phyloP scores from a whole-genome alignment of 2,888 invertebrate genomes.

The Gasteruption jaculator region DNA sequence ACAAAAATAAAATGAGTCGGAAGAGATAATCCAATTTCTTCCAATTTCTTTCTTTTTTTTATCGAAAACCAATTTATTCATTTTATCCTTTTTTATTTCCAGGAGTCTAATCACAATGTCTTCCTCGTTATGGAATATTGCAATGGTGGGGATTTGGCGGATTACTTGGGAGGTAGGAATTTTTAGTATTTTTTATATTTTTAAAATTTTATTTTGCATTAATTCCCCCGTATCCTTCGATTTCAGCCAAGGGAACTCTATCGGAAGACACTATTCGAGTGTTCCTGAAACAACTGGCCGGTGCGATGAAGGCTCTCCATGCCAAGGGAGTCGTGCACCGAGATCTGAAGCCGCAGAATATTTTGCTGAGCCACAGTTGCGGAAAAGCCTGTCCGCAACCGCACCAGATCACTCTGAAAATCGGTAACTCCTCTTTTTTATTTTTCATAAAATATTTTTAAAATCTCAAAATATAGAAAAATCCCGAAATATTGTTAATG shows the following conservation, averaged over 20 bases:
- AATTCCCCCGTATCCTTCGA: no score
- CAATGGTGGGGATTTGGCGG: conserved; percentile 98
- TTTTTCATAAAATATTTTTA: neutral
- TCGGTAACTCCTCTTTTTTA: conserved; percentile 60
- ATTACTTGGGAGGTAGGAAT: conserved; percentile 77
- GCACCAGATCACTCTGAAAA: conserved; percentile 88
- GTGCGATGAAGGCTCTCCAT: conserved; percentile 95
- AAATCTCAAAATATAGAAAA: neutral
- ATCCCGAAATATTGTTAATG: neutral
- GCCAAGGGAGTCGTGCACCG: conserved; percentile 98
- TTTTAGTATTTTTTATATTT: neutral
- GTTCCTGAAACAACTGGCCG: conserved; percentile 93
- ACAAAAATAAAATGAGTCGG: no score
- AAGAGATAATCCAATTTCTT: no score
- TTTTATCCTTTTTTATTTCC: conserved; percentile 32
- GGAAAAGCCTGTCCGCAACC: conserved; percentile 66
- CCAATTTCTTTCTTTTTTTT: no score
- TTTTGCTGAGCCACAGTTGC: conserved; percentile 83
- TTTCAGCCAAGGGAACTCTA: conserved; percentile 92
- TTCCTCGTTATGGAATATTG: conserved; percentile 99
- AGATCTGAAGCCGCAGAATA: conserved; percentile 99
- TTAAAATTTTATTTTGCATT: conserved; percentile 1
- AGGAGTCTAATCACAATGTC: conserved; percentile 90
- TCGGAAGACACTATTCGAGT: conserved; percentile 96
- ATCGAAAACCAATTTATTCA: neutral